Base-by-base conservation (phyloP, 2,888 invertebrate genomes). In the Dioctria linearis region DNA sequence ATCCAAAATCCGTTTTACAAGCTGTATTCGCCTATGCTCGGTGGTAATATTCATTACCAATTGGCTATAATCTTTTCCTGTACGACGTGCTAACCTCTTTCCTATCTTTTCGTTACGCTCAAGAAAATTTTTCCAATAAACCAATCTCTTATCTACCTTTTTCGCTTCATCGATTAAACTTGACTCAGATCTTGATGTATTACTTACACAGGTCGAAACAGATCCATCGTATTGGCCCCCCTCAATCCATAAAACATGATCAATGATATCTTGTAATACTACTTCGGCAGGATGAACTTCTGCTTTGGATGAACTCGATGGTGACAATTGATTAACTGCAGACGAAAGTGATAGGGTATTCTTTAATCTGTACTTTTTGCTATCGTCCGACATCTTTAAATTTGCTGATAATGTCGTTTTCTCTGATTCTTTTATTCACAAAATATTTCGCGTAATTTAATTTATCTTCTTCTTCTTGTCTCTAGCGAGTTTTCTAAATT, bases 1-100 rank as follows among this genome's bases (percentile, higher is more conserved):
- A 63, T 82, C 69, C 8, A 82, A 57, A 25, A 82, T 67, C 37
- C 71, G 40, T 66, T 82, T 78, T 8, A 79, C 63, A 37, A 80
- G 57, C 54, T 80, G 61, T 6, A 65, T 54, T 43, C 63, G 75
- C 2, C 80, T 37, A 59, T 71, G 76, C 39, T 75, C 79, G 73
- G 57, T 49, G 49, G n/a, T 66, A 43, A 40, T 57, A 65, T 82
- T 80, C 13, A 82, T 2, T 25, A 79, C 54, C 11, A 82, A 65
- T 8, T 76, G 43, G 61, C 59, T 51, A 3, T 51, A 37, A 1
- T 54, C 40, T 9, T 81, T 81, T n/a, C 78, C 80, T 5, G 81
- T 81, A 49, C 61, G 71, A 39, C 40, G n/a, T 42, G 69, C 49
- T 9, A 81, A 46, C 46, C 46, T 80, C 11, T 80, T 51, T 4